A percentile compares a stretch with the other conserved stretches of the same genome.
These are phyloP conservation scores for Pterois miles DNA, from an alignment of 2,797 vertebrate species.

Conservation along the genomic window DNA sequence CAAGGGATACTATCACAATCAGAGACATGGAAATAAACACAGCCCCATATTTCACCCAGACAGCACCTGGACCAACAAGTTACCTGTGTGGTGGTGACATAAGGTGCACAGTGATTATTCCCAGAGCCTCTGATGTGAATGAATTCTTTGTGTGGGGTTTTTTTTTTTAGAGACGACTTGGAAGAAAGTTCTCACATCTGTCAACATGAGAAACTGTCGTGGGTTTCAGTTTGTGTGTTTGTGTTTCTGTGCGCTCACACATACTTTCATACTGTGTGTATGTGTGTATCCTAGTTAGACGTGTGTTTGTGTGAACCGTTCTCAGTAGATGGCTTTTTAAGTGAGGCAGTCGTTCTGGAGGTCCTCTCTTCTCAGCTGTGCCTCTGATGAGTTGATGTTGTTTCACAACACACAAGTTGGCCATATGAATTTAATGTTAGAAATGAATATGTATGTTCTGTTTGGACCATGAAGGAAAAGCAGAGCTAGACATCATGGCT, in stretches of 20 bases:
- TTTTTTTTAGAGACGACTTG: constrained; percentile 14
- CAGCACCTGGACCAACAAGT: constrained; percentile 74
- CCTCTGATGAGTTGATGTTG: neutral
- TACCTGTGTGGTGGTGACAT: constrained; percentile 68
- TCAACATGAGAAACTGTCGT: constrained; percentile 52
- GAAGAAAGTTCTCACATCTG: constrained; percentile 60
- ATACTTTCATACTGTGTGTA: neutral
- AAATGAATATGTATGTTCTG: too few relatives aligned
- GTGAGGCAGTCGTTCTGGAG: neutral
- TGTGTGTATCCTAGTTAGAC: neutral
- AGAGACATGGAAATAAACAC: constrained; percentile 67
- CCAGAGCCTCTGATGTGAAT: constrained; percentile 60
- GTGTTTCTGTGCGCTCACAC: neutral
- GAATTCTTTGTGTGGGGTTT: constrained; percentile 55
- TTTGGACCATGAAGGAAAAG: neutral
- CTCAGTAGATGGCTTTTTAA: constrained; percentile 5
- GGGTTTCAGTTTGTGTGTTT: constrained; percentile 25
- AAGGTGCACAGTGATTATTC: constrained; percentile 52
- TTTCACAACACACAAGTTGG: neutral
- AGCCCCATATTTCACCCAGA: constrained; percentile 41
- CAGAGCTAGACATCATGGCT: too few relatives aligned
- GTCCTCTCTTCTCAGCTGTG: neutral
- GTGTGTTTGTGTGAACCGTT: neutral
- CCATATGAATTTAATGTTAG: neutral
- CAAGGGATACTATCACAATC: constrained; percentile 69